Evolutionary conservation across 2,797 vertebrate species (phyloP).

Genomic region (Sebastes oblongus): DNA sequence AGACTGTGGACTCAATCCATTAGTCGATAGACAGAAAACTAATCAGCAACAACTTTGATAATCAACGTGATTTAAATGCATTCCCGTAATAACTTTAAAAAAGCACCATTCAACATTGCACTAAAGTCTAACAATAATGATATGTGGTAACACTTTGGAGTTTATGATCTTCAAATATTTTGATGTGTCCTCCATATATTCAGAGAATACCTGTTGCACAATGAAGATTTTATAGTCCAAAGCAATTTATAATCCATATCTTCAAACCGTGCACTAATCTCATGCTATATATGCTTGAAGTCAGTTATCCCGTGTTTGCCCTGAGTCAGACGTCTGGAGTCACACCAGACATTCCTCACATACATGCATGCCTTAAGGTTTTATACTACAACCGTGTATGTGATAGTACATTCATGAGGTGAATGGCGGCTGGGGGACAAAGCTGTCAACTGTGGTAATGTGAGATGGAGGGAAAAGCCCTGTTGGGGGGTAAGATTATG

Average conservation of each 20-base stretch:
- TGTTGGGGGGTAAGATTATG: background rate
- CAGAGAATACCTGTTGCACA: background rate
- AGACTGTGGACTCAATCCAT: background rate
- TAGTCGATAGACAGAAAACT: too few relatives aligned
- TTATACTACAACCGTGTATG: background rate
- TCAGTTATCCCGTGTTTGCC: background rate
- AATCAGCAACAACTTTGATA: too few relatives aligned
- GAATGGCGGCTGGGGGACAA: background rate
- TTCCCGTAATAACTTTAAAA: background rate
- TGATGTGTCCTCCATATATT: background rate
- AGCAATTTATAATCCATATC: background rate
- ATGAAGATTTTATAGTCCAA: background rate
- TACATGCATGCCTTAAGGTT: constrained; percentile 9
- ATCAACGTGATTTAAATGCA: background rate
- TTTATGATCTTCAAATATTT: background rate
- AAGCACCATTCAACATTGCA: background rate
- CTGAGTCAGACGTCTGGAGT: constrained; percentile 55
- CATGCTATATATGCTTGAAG: background rate
- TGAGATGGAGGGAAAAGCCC: background rate
- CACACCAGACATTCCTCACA: constrained; percentile 57
- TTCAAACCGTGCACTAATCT: background rate
- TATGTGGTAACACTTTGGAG: background rate
- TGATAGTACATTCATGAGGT: background rate
- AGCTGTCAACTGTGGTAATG: background rate
- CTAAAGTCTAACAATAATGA: background rate